Base-by-base conservation (phyloP, 2,888 invertebrate genomes). In the Sinohyriopsis cumingii region DNA sequence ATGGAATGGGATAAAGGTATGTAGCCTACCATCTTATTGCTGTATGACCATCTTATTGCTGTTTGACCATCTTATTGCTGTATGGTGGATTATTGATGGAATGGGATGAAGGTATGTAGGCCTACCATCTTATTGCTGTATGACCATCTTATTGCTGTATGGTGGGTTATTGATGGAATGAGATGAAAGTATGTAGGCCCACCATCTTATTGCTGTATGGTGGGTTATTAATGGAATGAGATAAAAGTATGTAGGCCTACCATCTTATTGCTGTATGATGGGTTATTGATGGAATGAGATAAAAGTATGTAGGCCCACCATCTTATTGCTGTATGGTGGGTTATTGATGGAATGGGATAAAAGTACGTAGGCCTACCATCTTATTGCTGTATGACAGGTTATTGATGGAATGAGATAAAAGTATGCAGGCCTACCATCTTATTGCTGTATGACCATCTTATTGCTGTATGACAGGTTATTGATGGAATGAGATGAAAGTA, bases 91-190 rank as follows among this genome's bases (percentile, higher is more conserved):
- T 28, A 28, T 5, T 28, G 63, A 84, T 82, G 15, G 65, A 76
- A 9, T 83, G 84, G 56, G 69, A 73, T 28, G 75, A 75, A 19
- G 80, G 80, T 80, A 70, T 55, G 64, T 53, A 24, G 59, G 25
- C 25, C 15, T 22, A 22, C 57, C 22, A 22, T 56, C 57, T 20
- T 56, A 19, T 19, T 18, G 56, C 56, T n/a, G n/a, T n/a, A n/a
- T n/a, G n/a, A n/a, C n/a, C n/a, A n/a, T n/a, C n/a, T n/a, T n/a
- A n/a, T n/a, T n/a, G n/a, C n/a, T n/a, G n/a, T n/a, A n/a, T n/a
- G n/a, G n/a, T n/a, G n/a, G n/a, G n/a, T 85, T 33, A 81, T 84
- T 74, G 81, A 83, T 65, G 85, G 83, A 18, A 66, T 83, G 84
- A 55, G 69, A 73, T 28, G 75, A 75, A 19, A 78, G 80, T 80